A percentile compares a stretch with the other conserved stretches of the same genome.
phyloP scores from a whole-genome alignment of 2,797 vertebrate genomes.

The Garrulus glandarius region DNA sequence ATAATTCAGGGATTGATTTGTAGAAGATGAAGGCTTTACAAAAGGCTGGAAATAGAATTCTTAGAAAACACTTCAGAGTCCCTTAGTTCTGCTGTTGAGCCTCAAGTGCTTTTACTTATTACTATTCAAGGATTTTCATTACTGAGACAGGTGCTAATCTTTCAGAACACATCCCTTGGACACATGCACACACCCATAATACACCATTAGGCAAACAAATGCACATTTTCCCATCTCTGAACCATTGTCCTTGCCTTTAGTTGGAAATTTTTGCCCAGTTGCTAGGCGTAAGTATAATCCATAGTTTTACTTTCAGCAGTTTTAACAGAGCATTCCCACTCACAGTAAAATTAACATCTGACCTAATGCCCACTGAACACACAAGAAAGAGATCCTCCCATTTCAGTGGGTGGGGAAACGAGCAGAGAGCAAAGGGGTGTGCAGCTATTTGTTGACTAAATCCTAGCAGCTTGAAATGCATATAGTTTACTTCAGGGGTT shows the following conservation, averaged over 20 bases:
- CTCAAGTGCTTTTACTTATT: not conserved
- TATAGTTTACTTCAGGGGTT: not conserved
- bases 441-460: not conserved
- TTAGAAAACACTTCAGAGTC: not conserved
- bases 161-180: not conserved
- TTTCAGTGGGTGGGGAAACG: not conserved
- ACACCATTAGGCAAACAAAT: not conserved
- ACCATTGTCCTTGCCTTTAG: not conserved
- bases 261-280: not conserved
- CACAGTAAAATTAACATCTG: not conserved
- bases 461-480: not conserved
- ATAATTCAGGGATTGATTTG: constrained; percentile 6
- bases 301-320: not conserved
- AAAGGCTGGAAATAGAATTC: not conserved
- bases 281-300: not conserved
- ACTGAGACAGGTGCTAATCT: not conserved
- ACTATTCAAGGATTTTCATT: not conserved
- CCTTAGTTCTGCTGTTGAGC: not conserved
- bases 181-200: no score
- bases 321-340: not conserved
- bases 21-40: not conserved
- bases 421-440: not conserved
- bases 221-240: not conserved
- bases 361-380: not conserved
- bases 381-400: not conserved